Conservation (phyloP, 1,140 invertebrate genomes). For the Rhyacophila brunnea region DNA sequence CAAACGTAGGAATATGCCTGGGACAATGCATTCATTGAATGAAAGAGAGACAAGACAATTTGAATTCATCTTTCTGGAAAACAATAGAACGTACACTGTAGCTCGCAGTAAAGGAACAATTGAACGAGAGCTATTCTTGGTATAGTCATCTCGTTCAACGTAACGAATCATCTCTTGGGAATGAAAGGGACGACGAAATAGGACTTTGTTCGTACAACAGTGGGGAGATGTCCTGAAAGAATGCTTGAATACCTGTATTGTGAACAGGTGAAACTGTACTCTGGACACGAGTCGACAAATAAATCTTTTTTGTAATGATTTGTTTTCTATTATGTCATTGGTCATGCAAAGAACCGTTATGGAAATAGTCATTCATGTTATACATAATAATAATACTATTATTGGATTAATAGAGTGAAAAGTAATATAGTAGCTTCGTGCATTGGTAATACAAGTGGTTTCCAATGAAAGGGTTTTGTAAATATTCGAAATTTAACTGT, state of each 20-base stretch:
- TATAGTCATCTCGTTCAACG: constrained; percentile 41
- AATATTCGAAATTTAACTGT: no score
- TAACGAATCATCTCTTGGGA: constrained; percentile 22
- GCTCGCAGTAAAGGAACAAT: constrained; percentile 57
- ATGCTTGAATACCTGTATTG: constrained; percentile 44
- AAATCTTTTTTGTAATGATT: no score
- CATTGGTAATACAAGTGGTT: no score
- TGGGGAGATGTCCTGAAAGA: constrained; percentile 28
- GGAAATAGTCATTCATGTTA: no score
- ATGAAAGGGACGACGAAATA: constrained; percentile 39
- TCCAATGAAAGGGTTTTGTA: no score
- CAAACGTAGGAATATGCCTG: constrained; percentile 29
- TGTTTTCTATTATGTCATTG: no score
- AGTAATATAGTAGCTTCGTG: no score
- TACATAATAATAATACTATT: no score
- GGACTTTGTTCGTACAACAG: constrained; percentile 41
- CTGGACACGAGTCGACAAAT: neutral
- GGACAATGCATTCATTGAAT: constrained; percentile 41
- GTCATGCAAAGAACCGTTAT: no score
- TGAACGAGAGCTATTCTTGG: constrained; percentile 41
- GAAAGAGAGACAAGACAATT: constrained; percentile 55
- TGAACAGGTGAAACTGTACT: constrained; percentile 23
- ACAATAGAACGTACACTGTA: constrained; percentile 57
- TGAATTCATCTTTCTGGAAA: constrained; percentile 49
- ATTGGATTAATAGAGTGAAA: no score